A percentile compares a stretch with the other conserved stretches of the same genome.
Evolutionary conservation across 1,140 invertebrate species (phyloP).

Genomic region (Listronotus bonariensis): DNA sequence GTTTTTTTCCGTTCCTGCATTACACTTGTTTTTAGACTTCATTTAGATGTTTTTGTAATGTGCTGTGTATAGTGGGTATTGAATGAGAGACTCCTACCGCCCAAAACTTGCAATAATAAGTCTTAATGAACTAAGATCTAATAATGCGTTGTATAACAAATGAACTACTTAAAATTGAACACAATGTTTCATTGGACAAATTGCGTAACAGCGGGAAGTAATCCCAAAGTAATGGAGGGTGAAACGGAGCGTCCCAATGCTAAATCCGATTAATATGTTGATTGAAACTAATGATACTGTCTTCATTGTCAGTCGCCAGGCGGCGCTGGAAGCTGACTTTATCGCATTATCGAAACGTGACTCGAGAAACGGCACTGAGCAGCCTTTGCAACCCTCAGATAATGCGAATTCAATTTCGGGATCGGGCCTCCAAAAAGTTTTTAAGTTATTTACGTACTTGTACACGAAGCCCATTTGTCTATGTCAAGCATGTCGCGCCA

Average conservation of each 20-base stretch:
- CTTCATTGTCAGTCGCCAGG: constrained; percentile 50
- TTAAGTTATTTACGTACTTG: constrained; percentile 41
- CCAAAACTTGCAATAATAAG: too few relatives aligned
- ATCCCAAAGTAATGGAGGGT: constrained; percentile 46
- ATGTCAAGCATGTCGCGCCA: constrained; percentile 11
- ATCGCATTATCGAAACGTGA: constrained; percentile 37
- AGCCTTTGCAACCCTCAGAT: constrained; percentile 26
- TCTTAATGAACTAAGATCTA: too few relatives aligned
- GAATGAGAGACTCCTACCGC: too few relatives aligned
- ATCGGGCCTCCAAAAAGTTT: constrained; percentile 32
- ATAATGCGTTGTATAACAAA: too few relatives aligned
- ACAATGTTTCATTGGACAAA: constrained; percentile 5
- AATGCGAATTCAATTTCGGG: constrained; percentile 41
- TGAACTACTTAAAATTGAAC: too few relatives aligned
- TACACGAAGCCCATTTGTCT: constrained; percentile 23
- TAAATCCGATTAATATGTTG: constrained; percentile 55
- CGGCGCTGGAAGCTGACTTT: constrained; percentile 39
- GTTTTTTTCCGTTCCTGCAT: too few relatives aligned
- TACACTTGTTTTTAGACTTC: too few relatives aligned
- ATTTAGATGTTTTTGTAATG: too few relatives aligned
- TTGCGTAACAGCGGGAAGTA: constrained; percentile 16
- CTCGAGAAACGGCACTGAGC: constrained; percentile 30
- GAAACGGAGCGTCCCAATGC: constrained; percentile 33
- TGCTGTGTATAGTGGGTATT: too few relatives aligned
- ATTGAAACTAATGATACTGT: constrained; percentile 55